These are phyloP conservation scores for Oscheius sp. DNA, from an alignment of 2,888 invertebrate species.

Conservation along the genomic window DNA sequence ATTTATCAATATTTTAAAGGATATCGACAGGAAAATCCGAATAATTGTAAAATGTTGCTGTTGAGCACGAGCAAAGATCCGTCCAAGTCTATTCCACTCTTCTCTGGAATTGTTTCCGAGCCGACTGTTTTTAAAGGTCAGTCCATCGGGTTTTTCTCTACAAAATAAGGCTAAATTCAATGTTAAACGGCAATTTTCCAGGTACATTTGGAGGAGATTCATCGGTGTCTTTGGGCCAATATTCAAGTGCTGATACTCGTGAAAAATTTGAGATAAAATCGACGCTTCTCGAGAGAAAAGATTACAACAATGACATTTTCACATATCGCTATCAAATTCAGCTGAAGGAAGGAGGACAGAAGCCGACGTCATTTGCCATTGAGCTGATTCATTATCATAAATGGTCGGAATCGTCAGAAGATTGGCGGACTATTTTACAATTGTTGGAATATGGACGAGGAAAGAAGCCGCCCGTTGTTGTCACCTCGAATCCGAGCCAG, in stretches of 20 bases:
- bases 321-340: neutral
- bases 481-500: slow-evolving; percentile 4
- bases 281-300: neutral
- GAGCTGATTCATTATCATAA: slow-evolving; percentile 7
- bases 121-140: neutral
- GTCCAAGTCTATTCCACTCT: neutral
- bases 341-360: neutral
- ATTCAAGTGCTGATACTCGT: too few species aligned
- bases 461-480: neutral
- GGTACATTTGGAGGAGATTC: neutral
- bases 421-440: neutral
- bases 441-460: slow-evolving; percentile 6
- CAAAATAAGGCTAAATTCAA: too few species aligned
- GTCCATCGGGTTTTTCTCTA: neutral
- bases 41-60: neutral
- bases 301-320: neutral
- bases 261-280: too few species aligned
- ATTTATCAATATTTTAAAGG: too few species aligned
- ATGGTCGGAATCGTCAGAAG: neutral
- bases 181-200: too few species aligned
- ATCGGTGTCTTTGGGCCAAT: neutral
- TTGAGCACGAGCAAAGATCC: slow-evolving; percentile 2
- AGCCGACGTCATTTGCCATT: neutral
- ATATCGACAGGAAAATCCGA: too few species aligned
- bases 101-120: too few species aligned